Base-by-base conservation (phyloP, 2,113 vertebrate species). In the Leucopternis melanops region DNA sequence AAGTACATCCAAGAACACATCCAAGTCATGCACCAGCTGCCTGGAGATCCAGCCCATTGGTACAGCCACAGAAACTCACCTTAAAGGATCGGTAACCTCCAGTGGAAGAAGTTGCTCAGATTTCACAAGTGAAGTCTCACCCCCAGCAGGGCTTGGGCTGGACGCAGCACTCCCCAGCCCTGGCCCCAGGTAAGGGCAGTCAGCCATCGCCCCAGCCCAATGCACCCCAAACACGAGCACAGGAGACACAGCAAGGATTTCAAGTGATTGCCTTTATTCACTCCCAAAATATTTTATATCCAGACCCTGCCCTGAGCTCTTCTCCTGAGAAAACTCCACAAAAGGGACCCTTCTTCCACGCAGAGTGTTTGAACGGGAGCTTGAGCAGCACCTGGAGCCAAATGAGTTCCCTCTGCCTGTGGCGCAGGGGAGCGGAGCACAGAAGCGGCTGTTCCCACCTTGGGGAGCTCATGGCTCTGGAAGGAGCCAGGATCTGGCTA, bases 281-380 rank as follows among this genome's bases (percentile, higher is more conserved):
- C n/a, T 27, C 27, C 71, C 1, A 0, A 26, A 55, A 1, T 3
- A 32, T 36, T 59, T 50, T 7, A 16, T 4, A 45, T 13, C 20
- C 47, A 50, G 50, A 50, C 50, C 13, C 63, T 13, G 10, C 8
- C 13, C 26, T 10, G 5, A 54, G 14, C 31, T 70, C 10, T 50
- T 11, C 12, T 47, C n/a, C 50, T 10, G 10, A 45, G 4, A 20
- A 31, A 47, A 25, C 18, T 38, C 47, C 19, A 10, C 1, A 10
- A 11, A 58, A 65, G 11, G 26, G 26, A 49, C 11, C 1, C 0
- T 5, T 72, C 40, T 61, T 38, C 61, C 22, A n/a, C 0, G 0
- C 16, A 1, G 1, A 58, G 32, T 1, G 61, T 8, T 19, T 29
- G 2, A 73, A 50, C 0, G 0, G 10, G 17, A 94, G 12, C 42